Base-by-base conservation (phyloP, 2,888 invertebrate species). In the Melieria picta region DNA sequence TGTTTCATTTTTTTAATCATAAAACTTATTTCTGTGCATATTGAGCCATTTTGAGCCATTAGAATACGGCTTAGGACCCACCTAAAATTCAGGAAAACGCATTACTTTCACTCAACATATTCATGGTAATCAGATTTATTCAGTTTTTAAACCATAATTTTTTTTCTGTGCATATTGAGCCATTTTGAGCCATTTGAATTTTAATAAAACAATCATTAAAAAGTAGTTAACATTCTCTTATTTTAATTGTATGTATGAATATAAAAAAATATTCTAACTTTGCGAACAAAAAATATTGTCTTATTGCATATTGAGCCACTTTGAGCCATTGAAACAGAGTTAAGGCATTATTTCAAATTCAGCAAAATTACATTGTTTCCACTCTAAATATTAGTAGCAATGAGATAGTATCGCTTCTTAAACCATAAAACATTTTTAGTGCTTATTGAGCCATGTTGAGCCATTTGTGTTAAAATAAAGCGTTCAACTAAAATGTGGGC, bases 101-200 rank as follows among this genome's bases (percentile, higher is more conserved):
- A 30, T 30, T 30, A 2, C 30, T 30, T 30, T 30, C 30, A 30
- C 30, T 30, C 3, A 1, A 3, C 30, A 30, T 30, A 0, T 63
- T 48, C 50, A n/a, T 11, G 11, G 4, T 10, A 50, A 63, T 4
- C 10, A 9, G 3, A 0, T 30, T 30, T 1, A 30, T 30, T 30
- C 3, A 30, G 1, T 30, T 30, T 30, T 30, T 30, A 30, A 30
- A 30, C 30, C 30, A 30, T 30, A 30, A 30, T 1, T 30, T 30
- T 30, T 30, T 1, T 30, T 30, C 30, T 10, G 16, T 1, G 5
- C 1, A 10, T 45, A 55, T 61, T 68, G 67, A 68, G 67, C 67
- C 60, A 61, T 43, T 57, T 61, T 68, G 61, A 68, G 67, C 67
- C 45, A 58, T 7, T 7, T 62, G 16, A 30, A 30, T 30, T 30